Evolutionary conservation across 1,140 invertebrate species (phyloP), one percentile per base, ranked within the genome.

Genomic region (Paramacrobiotus metropolitanus): DNA sequence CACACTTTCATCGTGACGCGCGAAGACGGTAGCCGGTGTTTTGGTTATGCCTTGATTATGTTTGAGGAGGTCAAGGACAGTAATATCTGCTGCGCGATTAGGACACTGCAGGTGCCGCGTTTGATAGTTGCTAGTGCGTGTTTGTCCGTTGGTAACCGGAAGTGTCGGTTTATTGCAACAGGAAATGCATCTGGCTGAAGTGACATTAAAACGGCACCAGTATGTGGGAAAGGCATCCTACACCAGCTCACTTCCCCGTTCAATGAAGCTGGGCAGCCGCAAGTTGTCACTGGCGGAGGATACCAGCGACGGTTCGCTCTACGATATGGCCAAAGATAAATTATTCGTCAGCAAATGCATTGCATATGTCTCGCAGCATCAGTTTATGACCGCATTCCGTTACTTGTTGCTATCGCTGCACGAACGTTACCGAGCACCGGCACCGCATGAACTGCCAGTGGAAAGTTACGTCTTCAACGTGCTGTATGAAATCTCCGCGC

Each of bases 1-100:
- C 94, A 98, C 73, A 88, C 90, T 59, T 99, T 97, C 77, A 81
- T 96, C 4, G 88, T 96, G 45, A 97, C 93, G 21, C 81, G 84
- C 68, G 91, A 96, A 77, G 90, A 97, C 81, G 94, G 93, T 48
- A 83, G 83, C 64, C 78, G 89, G 66, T 83, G 83, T 60, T 93
- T 91, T 78, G 94, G 94, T 40, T 91, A 90, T 70, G 87, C 87
- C 66, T 79, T 90, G 62, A 82, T 90, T 18, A 96, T 96, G 73
- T 95, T 86, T 76, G 93, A 98, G 75, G 86, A 92, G 76, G 87
- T 93, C 65, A 81, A 81, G 59, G 89, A 90, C 71, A 78, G 81
- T 59, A 86, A 90, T 71, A 91, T 95, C 65, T 90, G 87, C 71
- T 83, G 81, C 65, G 89, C 90, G 34, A 90, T 96, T 81, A 86